Evolutionary conservation across 2,797 vertebrate species (phyloP), one percentile per base, ranked within the genome.

Genomic region (Apogon talboti): DNA sequence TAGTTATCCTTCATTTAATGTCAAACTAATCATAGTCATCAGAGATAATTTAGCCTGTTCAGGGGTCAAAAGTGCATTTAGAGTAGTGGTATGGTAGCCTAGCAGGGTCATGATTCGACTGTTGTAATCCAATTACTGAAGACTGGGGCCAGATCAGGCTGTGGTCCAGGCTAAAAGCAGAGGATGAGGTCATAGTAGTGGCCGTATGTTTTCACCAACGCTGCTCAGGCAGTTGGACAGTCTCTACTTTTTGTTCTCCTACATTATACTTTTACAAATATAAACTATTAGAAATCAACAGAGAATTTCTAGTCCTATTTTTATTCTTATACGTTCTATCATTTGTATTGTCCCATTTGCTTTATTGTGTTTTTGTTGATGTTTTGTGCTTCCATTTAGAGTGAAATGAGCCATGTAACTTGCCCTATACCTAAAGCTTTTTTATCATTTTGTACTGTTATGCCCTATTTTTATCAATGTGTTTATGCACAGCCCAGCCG

Each of bases 81-180:
- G 54, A 49, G 64, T 42, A 55, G 57, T 33, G 3, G 55, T 80
- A 71, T 40, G 51, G 71, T 44, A 70, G 71, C 75, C 70, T 28
- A 46, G 66, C 59, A 57, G 58, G 67, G 57, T 83, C 77, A 79
- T 67, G 83, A 78, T 81, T 88, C 66, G 43, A 15, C 53, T 38
- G 42, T 28, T 46, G 40, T 90, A 89, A 91, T 91, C 88, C 78
- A 85, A 74, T 89, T 84, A 88, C 59, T 49, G 70, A 62, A 76
- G 80, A 67, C 87, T 59, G 9, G 43, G 51, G 44, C 38, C 67
- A 75, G 80, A 82, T 86, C 71, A 81, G 83, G 68, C 77, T 57
- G 53, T 24, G 51, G 61, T 60, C 60, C 50, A 54, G 65, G 79
- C 86, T 92, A 83, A 85, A 89, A 86, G 78, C 64, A 71, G 86